Evolutionary conservation across 2,888 invertebrate genomes (phyloP).

Genomic region (Drosophila colorata): DNA sequence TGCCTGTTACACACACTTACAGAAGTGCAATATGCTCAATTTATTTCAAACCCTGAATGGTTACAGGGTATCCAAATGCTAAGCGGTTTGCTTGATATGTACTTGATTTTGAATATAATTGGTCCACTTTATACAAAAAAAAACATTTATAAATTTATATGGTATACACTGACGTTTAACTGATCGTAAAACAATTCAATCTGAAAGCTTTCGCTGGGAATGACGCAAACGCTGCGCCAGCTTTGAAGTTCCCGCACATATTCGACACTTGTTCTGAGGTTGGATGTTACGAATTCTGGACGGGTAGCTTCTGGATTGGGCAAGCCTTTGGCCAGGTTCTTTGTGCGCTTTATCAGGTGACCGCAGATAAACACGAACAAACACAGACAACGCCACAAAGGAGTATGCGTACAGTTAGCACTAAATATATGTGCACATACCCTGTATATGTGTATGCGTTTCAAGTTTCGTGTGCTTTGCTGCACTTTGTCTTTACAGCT

Average conservation of each 20-base stretch:
- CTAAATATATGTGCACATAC: constrained; percentile 1
- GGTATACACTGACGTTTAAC: not conserved
- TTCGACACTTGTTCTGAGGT: constrained; percentile 40
- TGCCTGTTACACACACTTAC: too few species aligned
- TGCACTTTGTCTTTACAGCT: constrained; percentile 37
- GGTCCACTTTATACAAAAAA: not conserved
- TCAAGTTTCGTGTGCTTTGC: constrained; percentile 48
- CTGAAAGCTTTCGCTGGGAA: constrained; percentile 14
- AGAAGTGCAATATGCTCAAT: too few species aligned
- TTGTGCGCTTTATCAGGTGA: constrained; percentile 60
- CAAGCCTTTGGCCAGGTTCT: constrained; percentile 27
- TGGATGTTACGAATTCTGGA: constrained; percentile 3
- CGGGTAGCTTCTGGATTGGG: constrained; percentile 9
- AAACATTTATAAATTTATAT: not conserved
- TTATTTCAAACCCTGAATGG: too few species aligned
- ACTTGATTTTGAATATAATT: too few species aligned
- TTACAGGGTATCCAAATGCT: too few species aligned
- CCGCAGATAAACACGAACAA: constrained; percentile 53
- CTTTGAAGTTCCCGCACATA: constrained; percentile 35
- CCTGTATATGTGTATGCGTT: constrained; percentile 17
- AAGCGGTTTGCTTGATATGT: too few species aligned
- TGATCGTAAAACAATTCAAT: constrained; percentile 8
- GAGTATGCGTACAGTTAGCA: not conserved
- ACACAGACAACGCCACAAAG: not conserved
- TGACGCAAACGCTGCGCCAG: constrained; percentile 38